Evolutionary conservation across 2,113 vertebrate species (phyloP).

Genomic region (Gobius niger): DNA sequence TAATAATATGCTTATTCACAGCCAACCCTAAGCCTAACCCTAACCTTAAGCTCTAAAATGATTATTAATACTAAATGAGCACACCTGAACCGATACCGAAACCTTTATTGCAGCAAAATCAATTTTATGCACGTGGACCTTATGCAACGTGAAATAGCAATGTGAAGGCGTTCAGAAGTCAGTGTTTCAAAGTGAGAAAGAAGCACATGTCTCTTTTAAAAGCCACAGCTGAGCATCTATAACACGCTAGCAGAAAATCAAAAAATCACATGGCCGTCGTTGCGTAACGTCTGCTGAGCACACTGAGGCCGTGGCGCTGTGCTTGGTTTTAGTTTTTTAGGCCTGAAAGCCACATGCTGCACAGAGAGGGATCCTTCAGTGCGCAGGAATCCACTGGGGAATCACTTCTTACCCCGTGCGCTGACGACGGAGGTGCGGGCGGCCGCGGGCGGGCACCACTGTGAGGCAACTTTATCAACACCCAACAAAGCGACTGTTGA

Average conservation of each 20-base stretch:
- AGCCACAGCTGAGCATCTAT: background rate
- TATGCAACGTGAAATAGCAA: too few relatives aligned
- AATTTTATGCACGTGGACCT: too few relatives aligned
- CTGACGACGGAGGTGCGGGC: slow-evolving; percentile 7
- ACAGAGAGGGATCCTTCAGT: slow-evolving; percentile 12
- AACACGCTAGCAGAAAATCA: background rate
- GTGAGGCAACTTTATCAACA: slow-evolving; percentile 18
- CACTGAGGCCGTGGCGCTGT: slow-evolving; percentile 27
- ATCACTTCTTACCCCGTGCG: slow-evolving; percentile 18
- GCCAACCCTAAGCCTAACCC: too few relatives aligned
- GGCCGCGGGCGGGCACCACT: background rate
- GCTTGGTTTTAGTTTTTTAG: slow-evolving; percentile 37
- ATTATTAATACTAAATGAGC: too few relatives aligned
- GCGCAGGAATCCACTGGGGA: slow-evolving; percentile 17
- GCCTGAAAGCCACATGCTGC: slow-evolving; percentile 12
- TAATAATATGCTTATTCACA: too few relatives aligned
- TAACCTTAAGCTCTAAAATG: too few relatives aligned
- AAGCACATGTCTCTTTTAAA: background rate
- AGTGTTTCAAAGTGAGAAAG: too few relatives aligned
- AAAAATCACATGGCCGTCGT: slow-evolving; percentile 37
- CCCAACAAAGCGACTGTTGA: slow-evolving; percentile 26
- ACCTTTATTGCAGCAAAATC: too few relatives aligned
- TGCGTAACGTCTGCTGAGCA: slow-evolving; percentile 31
- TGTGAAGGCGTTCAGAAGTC: too few relatives aligned
- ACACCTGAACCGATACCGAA: too few relatives aligned